These are phyloP conservation scores for Silurus glanis DNA, from an alignment of 2,113 vertebrate genomes.

Conservation along the genomic window DNA sequence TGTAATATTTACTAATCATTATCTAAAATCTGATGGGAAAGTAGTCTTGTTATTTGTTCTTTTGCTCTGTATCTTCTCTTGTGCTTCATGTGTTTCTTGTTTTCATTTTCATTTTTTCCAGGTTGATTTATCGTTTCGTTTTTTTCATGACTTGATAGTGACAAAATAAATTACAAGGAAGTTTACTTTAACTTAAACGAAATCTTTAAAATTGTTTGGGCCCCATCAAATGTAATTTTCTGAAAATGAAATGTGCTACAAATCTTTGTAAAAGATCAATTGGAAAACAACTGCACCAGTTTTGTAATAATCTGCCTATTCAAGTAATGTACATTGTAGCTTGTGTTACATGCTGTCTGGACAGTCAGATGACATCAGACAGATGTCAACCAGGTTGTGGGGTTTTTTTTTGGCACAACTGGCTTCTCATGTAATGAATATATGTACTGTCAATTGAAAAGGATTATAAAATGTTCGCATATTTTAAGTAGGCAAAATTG, in stretches of 20 bases:
- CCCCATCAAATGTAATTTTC: background rate
- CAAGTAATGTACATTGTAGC: background rate
- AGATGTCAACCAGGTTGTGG: constrained; percentile 38
- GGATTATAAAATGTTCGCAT: constrained; percentile 58
- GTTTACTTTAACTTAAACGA: background rate
- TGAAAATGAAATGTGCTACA: background rate
- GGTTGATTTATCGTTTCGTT: background rate
- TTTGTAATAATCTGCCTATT: background rate
- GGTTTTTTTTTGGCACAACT: constrained; percentile 4
- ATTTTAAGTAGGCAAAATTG: constrained; percentile 54
- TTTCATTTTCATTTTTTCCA: background rate
- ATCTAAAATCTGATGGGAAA: too few species aligned
- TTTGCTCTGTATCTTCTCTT: too few species aligned
- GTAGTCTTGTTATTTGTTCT: too few species aligned
- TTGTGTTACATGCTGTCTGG: constrained; percentile 8
- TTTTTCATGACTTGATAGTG: background rate
- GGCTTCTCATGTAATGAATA: constrained; percentile 48
- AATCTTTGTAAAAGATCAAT: constrained; percentile 5
- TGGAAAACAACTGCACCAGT: background rate
- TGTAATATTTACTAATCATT: too few species aligned
- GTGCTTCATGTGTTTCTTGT: background rate
- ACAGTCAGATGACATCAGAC: constrained; percentile 26
- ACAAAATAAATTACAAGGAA: background rate
- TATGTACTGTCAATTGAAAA: constrained; percentile 55
- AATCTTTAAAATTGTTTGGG: background rate